Percentiles rank a stretch among this genome's conserved stretches.
These are phyloP conservation scores for Dendrolimus houi DNA, from an alignment of 2,888 invertebrate species.

Conservation along the genomic window DNA sequence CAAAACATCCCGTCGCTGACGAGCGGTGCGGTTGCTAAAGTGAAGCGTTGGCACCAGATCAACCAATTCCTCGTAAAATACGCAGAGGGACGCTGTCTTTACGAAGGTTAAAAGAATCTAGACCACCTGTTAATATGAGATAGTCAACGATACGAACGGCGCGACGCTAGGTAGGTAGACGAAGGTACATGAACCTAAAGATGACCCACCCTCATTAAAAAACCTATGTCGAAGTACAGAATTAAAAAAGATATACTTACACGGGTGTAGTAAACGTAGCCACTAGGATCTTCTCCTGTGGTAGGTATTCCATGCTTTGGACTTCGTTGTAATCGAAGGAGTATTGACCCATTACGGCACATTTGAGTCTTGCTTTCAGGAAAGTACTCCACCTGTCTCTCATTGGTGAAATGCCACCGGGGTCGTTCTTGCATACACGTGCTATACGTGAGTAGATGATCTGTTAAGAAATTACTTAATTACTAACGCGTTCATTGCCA, in stretches of 20 bases:
- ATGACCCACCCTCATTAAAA: background rate
- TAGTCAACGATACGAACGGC: no score
- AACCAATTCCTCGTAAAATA: no score
- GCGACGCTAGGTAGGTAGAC: no score
- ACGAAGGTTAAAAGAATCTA: no score
- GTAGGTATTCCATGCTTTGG: conserved; percentile 87
- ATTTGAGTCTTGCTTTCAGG: conserved; percentile 89
- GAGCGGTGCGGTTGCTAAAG: no score
- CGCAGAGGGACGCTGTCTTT: no score
- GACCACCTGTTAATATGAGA: no score
- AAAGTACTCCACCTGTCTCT: conserved; percentile 95
- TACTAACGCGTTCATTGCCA: no score
- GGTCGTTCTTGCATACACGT: conserved; percentile 93
- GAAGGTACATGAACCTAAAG: background rate
- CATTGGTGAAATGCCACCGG: conserved; percentile 84
- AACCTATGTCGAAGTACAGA: conserved; percentile 1
- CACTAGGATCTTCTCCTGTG: conserved; percentile 86
- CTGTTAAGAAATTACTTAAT: conserved; percentile 54
- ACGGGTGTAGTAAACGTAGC: conserved; percentile 90
- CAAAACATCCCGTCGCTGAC: no score
- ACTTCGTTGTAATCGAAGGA: conserved; percentile 93
- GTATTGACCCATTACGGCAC: conserved; percentile 88
- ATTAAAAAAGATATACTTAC: conserved; percentile 51
- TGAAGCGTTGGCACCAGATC: no score
- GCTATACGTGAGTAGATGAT: conserved; percentile 93